These are phyloP conservation scores for Trogon surrucura DNA, from an alignment of 2,113 vertebrate genomes.

Conservation along the genomic window DNA sequence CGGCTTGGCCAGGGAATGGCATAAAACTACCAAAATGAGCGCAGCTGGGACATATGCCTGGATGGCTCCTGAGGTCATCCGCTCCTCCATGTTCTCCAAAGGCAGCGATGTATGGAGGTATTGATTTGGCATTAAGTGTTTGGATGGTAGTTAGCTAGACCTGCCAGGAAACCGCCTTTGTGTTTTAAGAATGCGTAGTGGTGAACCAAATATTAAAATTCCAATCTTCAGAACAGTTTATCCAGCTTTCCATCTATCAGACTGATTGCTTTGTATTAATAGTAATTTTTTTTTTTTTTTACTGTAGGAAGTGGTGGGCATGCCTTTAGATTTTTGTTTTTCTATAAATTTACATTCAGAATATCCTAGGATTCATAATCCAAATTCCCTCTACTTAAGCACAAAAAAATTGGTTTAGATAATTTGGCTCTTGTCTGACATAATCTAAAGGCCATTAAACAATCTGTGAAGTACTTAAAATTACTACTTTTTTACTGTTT, in stretches of 20 bases:
- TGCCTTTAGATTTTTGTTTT: not conserved
- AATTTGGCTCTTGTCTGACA: not conserved
- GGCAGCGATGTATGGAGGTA: slow-evolving; percentile 99
- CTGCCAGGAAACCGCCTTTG: not conserved
- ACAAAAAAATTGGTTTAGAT: not conserved
- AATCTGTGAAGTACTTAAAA: not conserved
- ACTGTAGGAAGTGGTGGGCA: not conserved
- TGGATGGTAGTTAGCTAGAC: not conserved
- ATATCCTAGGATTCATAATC: not conserved
- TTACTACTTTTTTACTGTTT: not conserved
- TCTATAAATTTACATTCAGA: not conserved
- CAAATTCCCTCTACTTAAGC: not conserved
- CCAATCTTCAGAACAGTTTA: not conserved
- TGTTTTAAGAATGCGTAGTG: not conserved
- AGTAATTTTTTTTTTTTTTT: not conserved
- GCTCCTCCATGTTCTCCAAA: slow-evolving; percentile 97
- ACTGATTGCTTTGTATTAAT: not conserved
- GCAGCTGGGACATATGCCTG: slow-evolving; percentile 96
- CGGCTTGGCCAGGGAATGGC: slow-evolving; percentile 95
- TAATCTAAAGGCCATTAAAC: not conserved
- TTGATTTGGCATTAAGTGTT: slow-evolving; percentile 8
- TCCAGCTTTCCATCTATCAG: not conserved
- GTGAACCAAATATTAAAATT: not conserved
- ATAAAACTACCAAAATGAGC: slow-evolving; percentile 98
- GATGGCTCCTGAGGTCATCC: slow-evolving; percentile 98